Conservation (phyloP, 2,888 invertebrate species). For the Anorthoa munda region DNA sequence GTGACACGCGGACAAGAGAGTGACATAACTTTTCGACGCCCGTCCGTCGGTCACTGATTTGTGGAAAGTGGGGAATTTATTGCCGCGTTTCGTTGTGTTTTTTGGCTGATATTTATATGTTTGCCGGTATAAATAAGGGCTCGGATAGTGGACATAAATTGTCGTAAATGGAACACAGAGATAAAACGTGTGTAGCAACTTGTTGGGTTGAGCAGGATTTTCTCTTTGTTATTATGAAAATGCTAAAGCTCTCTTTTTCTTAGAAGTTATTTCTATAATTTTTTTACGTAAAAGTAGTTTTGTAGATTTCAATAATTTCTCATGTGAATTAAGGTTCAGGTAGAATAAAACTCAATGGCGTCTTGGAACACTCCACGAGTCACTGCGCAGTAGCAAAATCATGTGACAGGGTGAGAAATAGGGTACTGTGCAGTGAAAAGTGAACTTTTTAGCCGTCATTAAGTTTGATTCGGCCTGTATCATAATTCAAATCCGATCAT, state of each 20-base stretch:
- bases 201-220: not conserved
- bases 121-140: constrained; percentile 42
- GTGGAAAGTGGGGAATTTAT: constrained; percentile 66
- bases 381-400: too few relatives aligned
- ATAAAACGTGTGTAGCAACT: constrained; percentile 21
- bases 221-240: constrained; percentile 1
- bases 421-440: too few relatives aligned
- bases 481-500: not conserved
- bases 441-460: too few relatives aligned
- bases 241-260: constrained; percentile 8
- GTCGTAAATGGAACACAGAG: constrained; percentile 24
- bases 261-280: not conserved
- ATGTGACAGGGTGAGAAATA: too few relatives aligned
- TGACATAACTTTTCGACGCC: constrained; percentile 84
- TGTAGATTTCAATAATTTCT: not conserved
- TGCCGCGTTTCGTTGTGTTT: constrained; percentile 43
- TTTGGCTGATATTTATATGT: constrained; percentile 49
- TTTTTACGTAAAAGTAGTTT: not conserved
- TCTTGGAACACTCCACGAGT: too few relatives aligned
- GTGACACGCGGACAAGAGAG: constrained; percentile 74
- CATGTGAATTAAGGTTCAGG: too few relatives aligned
- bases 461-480: too few relatives aligned
- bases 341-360: too few relatives aligned
- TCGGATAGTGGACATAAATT: constrained; percentile 39
- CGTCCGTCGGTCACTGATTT: constrained; percentile 74